Percentiles rank a stretch among this genome's conserved stretches.
Conservation (phyloP, 2,888 invertebrate genomes). For the Erpobdella octoculata region DNA sequence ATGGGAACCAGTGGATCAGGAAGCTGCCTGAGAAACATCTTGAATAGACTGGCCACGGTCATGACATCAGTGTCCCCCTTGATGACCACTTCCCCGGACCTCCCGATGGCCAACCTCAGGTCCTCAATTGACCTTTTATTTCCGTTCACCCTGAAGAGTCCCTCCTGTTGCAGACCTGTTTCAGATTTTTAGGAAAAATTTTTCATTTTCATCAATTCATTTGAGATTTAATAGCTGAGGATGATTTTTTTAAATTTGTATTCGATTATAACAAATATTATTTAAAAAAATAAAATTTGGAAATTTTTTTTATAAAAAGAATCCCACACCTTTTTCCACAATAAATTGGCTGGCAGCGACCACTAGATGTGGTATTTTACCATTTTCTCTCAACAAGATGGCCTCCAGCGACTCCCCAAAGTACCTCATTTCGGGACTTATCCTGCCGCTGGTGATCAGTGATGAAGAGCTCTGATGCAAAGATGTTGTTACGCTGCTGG, state of each 20-base stretch:
- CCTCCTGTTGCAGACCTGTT: slow-evolving; percentile 11
- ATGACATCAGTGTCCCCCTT: background rate
- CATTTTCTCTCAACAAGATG: background rate
- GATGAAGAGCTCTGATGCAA: background rate
- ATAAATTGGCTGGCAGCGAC: slow-evolving; percentile 9
- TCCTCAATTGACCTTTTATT: slow-evolving; percentile 10
- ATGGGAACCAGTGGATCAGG: slow-evolving; percentile 8
- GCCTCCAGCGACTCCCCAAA: slow-evolving; percentile 7
- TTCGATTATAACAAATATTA: background rate
- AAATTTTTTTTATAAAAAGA: background rate
- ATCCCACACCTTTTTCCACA: slow-evolving; percentile 8
- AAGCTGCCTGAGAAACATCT: slow-evolving; percentile 15
- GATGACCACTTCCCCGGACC: background rate
- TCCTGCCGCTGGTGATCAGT: background rate
- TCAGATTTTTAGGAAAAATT: background rate
- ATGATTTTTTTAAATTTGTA: background rate
- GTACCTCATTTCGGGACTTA: background rate
- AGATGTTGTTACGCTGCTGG: background rate
- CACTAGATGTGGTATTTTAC: slow-evolving; percentile 12
- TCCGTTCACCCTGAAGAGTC: slow-evolving; percentile 8
- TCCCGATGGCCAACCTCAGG: background rate
- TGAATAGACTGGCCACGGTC: slow-evolving; percentile 4
- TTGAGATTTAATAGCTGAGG: background rate
- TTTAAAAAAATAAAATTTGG: background rate
- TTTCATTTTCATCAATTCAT: background rate